Evolutionary conservation across 92 coral and sea anemone species (phyloP).

Genomic region (Parazoanthus darwini): DNA sequence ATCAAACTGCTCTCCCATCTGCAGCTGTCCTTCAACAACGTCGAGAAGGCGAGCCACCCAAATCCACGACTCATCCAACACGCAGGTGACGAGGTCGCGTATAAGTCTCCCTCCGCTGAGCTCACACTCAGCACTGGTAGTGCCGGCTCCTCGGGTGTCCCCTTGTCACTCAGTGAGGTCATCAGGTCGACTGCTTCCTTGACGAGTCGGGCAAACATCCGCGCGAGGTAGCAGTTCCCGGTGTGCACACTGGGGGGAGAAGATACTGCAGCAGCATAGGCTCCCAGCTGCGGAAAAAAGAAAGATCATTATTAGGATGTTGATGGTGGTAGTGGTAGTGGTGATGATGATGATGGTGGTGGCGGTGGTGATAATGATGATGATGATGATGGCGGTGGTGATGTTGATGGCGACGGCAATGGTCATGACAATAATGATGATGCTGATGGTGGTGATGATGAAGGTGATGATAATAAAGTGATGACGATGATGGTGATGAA

Average conservation of each 20-base stretch:
- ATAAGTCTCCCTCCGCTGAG: conserved; percentile 56
- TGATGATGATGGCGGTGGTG: too few species aligned
- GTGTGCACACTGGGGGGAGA: conserved; percentile 94
- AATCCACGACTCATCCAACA: conserved; percentile 76
- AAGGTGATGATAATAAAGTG: too few species aligned
- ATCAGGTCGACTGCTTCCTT: conserved; percentile 84
- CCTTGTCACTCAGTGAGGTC: conserved; percentile 39
- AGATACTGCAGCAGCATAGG: conserved; percentile 53
- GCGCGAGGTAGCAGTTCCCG: conserved; percentile 86
- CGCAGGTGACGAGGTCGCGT: conserved; percentile 51
- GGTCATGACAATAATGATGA: too few species aligned
- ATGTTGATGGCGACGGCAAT: too few species aligned
- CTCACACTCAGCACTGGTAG: conserved; percentile 56
- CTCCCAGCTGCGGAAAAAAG: conserved; percentile 41
- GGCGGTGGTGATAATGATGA: too few species aligned
- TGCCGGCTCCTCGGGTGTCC: conserved; percentile 44
- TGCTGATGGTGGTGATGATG: too few species aligned
- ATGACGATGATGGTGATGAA: too few species aligned
- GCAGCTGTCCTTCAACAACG: conserved; percentile 85
- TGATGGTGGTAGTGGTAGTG: too few species aligned
- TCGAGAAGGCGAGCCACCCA: conserved; percentile 83
- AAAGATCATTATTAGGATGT: too few species aligned
- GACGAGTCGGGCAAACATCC: conserved; percentile 85
- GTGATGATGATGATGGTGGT: too few species aligned
- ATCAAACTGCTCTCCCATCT: conserved; percentile 76